Percentiles rank a stretch among this genome's conserved stretches.
phyloP scores from a whole-genome alignment of 2,797 vertebrate species.

The Otus scops region DNA sequence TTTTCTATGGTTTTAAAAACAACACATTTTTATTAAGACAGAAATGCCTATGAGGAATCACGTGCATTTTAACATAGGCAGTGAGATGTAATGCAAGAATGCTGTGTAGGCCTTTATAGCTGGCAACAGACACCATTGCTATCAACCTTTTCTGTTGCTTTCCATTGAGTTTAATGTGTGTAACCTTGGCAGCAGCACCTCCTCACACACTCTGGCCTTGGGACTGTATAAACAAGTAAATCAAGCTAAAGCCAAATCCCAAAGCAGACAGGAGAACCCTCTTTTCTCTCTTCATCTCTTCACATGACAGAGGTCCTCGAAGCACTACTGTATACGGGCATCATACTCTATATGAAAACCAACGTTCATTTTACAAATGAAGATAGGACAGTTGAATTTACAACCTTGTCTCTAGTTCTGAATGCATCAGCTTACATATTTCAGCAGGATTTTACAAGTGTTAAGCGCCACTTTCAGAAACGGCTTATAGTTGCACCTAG shows the following conservation, averaged over 20 bases:
- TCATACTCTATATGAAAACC: not conserved
- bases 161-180: not conserved
- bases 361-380: not conserved
- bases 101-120: not conserved
- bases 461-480: not conserved
- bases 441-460: not conserved
- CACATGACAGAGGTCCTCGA: not conserved
- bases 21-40: not conserved
- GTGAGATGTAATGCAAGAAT: not conserved
- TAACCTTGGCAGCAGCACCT: not conserved
- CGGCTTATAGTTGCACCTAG: not conserved
- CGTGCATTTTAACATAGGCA: not conserved
- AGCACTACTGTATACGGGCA: not conserved
- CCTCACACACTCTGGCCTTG: not conserved
- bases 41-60: slow-evolving; percentile 1
- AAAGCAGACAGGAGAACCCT: not conserved
- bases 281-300: not conserved
- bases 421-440: not conserved
- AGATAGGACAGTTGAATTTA: not conserved
- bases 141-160: not conserved
- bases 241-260: not conserved
- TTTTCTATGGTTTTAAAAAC: not conserved
- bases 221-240: not conserved
- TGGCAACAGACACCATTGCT: not conserved
- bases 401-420: not conserved